phyloP scores from a whole-genome alignment of 2,888 invertebrate species.

The Lagria hirta region DNA sequence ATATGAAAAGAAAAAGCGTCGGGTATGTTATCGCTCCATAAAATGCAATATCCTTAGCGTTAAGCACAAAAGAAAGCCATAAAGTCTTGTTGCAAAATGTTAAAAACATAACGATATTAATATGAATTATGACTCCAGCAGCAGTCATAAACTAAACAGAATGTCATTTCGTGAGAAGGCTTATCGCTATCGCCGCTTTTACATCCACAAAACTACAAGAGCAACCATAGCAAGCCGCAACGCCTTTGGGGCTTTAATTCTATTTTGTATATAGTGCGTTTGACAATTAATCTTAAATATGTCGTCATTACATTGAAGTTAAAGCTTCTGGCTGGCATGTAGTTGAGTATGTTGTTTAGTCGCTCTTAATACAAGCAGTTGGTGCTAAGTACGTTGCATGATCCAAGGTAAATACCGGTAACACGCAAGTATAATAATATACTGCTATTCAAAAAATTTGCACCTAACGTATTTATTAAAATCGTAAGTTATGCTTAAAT shows the following conservation, averaged over 20 bases:
- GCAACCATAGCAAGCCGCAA: slow-evolving; percentile 42
- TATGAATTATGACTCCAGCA: slow-evolving; percentile 52
- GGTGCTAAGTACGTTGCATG: no score
- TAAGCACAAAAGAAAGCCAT: slow-evolving; percentile 27
- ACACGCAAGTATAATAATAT: no score
- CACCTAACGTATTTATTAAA: no score
- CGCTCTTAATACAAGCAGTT: no score
- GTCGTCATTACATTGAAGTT: slow-evolving; percentile 4
- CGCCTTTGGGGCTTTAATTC: slow-evolving; percentile 30
- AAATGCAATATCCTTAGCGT: slow-evolving; percentile 31
- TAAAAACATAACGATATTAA: slow-evolving; percentile 48
- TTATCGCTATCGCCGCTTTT: slow-evolving; percentile 53
- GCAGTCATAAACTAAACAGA: slow-evolving; percentile 53
- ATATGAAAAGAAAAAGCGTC: slow-evolving; percentile 17
- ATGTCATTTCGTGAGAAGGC: slow-evolving; percentile 53
- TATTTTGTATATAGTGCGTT: slow-evolving; percentile 20
- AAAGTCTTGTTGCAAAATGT: slow-evolving; percentile 33
- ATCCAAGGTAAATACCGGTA: no score
- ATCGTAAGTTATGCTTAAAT: no score
- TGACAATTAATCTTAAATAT: slow-evolving; percentile 11
- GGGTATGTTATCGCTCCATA: slow-evolving; percentile 31
- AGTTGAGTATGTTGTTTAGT: no score
- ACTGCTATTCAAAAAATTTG: no score
- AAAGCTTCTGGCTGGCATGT: no score
- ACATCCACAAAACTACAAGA: slow-evolving; percentile 44